Conservation (phyloP, 2,888 invertebrate genomes). For the Podotricha telesiphe region DNA sequence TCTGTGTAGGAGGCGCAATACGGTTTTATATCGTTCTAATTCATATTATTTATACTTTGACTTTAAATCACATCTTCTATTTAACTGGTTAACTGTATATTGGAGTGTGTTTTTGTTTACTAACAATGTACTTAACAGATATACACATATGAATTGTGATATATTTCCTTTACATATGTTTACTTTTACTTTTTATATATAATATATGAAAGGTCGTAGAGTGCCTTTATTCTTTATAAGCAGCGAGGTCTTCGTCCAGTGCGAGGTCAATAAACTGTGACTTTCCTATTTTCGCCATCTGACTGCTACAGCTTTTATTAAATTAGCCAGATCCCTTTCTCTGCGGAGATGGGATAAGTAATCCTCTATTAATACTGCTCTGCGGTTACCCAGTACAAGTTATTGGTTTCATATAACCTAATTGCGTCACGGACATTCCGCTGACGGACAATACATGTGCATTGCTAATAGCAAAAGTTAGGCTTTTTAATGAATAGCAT, state of each 20-base stretch:
- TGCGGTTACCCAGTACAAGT: slow-evolving; percentile 71
- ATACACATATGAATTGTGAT: background rate
- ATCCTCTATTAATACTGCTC: slow-evolving; percentile 64
- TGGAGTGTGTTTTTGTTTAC: background rate
- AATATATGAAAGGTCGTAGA: slow-evolving; percentile 2
- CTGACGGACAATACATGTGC: slow-evolving; percentile 69
- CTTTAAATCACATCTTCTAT: slow-evolving; percentile 1
- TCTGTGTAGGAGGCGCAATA: slow-evolving; percentile 46
- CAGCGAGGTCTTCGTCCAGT: slow-evolving; percentile 38
- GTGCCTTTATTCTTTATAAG: slow-evolving; percentile 35
- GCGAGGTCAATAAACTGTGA: slow-evolving; percentile 38
- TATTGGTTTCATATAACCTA: slow-evolving; percentile 76
- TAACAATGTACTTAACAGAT: background rate
- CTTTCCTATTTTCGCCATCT: slow-evolving; percentile 44
- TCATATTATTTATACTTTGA: slow-evolving; percentile 26
- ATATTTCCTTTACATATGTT: background rate
- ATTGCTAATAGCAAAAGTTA: slow-evolving; percentile 55
- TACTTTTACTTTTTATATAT: background rate
- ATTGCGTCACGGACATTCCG: slow-evolving; percentile 75
- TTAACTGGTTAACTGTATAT: background rate
- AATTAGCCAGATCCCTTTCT: slow-evolving; percentile 43
- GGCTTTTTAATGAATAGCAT: slow-evolving; percentile 26
- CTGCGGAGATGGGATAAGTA: slow-evolving; percentile 40
- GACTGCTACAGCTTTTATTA: slow-evolving; percentile 42
- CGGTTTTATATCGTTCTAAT: slow-evolving; percentile 39